Base-by-base conservation (phyloP, 2,888 invertebrate species). In the Drosophila fungiperda region DNA sequence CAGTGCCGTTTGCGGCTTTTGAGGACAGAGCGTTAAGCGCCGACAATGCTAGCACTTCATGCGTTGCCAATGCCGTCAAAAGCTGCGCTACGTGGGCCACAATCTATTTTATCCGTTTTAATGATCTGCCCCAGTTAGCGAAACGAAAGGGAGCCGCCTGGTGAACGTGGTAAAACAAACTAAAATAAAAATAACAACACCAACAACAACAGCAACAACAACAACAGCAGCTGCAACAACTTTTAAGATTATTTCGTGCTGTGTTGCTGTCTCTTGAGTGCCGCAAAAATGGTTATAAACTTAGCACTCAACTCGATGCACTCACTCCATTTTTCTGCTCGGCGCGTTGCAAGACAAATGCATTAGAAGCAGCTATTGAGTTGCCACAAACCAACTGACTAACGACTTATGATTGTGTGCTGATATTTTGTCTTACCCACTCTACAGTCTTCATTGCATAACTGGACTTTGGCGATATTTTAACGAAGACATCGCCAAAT, bases 91-190 rank as follows among this genome's bases (percentile, higher is more conserved):
- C 88, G 88, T 89, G 85, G 86, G 81, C 80, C 73, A 83, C 88
- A 88, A 90, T 88, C 83, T 77, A 80, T 80, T 87, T 86, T 90
- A 88, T 90, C 86, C 90, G 76, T 80, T 84, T 82, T 83, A 85
- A 89, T 87, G 88, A 90, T 90, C 90, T 90, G 86, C 61, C 90
- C 90, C 90, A 90, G 86, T 88, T 87, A 89, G 78, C 80, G 83
- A 76, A 84, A 75, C 83, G 88, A 82, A 87, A 91, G 83, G 89
- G 84, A 80, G 76, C 78, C 72, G 67, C 63, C 74, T 66, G 74
- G 65, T 81, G 82, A 86, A 88, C 86, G 85, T 84, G 78, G 69
- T 75, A 66, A 80, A 77, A 59, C 76, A 72, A 71, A 67, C 68
- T 64, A 45, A 67, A 66, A 63, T 49, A 72, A 58, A 52, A 74